Evolutionary conservation across 1,140 invertebrate species (phyloP).

Genomic region (Apis florea): DNA sequence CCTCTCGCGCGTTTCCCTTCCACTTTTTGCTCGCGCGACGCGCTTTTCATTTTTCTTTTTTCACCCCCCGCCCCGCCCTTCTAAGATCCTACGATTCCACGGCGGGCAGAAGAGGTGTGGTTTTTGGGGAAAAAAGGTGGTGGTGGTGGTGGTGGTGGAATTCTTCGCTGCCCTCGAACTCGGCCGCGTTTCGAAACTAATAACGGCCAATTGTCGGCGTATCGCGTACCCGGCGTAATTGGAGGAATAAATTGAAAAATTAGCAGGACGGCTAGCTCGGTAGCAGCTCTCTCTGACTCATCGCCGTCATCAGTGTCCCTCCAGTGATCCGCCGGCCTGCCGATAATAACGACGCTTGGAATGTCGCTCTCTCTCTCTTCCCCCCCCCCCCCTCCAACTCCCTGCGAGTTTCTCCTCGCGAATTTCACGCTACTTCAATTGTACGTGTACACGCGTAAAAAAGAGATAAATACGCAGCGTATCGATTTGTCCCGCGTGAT

Average conservation of each 20-base stretch:
- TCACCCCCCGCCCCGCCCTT: too few relatives aligned
- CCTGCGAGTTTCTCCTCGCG: conserved; percentile 55
- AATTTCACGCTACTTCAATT: too few relatives aligned
- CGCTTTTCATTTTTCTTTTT: neutral
- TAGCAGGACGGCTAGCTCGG: conserved; percentile 67
- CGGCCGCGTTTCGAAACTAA: conserved; percentile 69
- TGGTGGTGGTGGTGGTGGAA: too few relatives aligned
- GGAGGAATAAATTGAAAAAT: conserved; percentile 75
- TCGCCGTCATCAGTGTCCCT: conserved; percentile 41
- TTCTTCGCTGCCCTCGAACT: conserved; percentile 49
- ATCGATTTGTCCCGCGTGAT: too few relatives aligned
- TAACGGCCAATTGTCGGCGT: conserved; percentile 71
- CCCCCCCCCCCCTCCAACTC: conserved; percentile 1
- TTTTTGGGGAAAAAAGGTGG: too few relatives aligned
- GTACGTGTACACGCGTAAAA: too few relatives aligned
- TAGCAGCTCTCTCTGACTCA: conserved; percentile 65
- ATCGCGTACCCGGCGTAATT: conserved; percentile 70
- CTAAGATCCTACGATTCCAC: too few relatives aligned
- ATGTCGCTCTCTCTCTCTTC: conserved; percentile 59
- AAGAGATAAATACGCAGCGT: too few relatives aligned
- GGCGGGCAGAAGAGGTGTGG: too few relatives aligned
- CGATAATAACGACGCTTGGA: conserved; percentile 71
- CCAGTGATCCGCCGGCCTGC: conserved; percentile 59
- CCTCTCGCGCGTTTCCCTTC: conserved; percentile 16
- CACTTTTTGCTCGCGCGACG: neutral